A percentile compares a stretch with the other conserved stretches of the same genome.
Evolutionary conservation across 1,140 invertebrate species (phyloP).

Genomic region (Drosophila yakuba): DNA sequence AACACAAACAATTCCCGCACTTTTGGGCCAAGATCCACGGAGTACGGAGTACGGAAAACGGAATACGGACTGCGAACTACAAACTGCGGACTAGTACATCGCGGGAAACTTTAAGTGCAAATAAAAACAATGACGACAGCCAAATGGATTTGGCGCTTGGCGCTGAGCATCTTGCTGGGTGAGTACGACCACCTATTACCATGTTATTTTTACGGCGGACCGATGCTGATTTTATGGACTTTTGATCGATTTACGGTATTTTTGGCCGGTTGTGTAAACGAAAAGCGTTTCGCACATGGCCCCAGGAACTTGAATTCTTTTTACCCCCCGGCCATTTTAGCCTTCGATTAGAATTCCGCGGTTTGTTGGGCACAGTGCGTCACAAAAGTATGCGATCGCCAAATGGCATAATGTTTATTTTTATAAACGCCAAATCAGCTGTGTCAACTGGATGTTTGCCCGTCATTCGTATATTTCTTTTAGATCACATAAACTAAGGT

Average conservation of each 20-base stretch:
- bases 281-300: constrained; percentile 40
- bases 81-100: constrained; percentile 23
- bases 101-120: constrained; percentile 74
- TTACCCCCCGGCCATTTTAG: neutral
- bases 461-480: constrained; percentile 27
- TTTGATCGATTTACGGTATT: constrained; percentile 65
- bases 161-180: constrained; percentile 71
- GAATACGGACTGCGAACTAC: neutral
- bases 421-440: constrained; percentile 48
- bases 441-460: constrained; percentile 22
- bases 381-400: constrained; percentile 30
- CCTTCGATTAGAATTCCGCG: constrained; percentile 10
- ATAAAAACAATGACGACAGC: constrained; percentile 80
- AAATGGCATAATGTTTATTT: constrained; percentile 60
- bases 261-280: constrained; percentile 24
- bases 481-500: constrained; percentile 56
- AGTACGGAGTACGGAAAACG: neutral
- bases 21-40: constrained; percentile 42
- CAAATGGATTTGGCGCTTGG: constrained; percentile 78
- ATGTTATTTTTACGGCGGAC: constrained; percentile 26
- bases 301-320: constrained; percentile 23
- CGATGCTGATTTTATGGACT: constrained; percentile 59
- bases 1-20: constrained; percentile 56
- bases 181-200: constrained; percentile 28
- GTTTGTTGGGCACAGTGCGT: constrained; percentile 30